phyloP scores from a whole-genome alignment of 2,888 invertebrate species.

The Phymatocera aterrima region DNA sequence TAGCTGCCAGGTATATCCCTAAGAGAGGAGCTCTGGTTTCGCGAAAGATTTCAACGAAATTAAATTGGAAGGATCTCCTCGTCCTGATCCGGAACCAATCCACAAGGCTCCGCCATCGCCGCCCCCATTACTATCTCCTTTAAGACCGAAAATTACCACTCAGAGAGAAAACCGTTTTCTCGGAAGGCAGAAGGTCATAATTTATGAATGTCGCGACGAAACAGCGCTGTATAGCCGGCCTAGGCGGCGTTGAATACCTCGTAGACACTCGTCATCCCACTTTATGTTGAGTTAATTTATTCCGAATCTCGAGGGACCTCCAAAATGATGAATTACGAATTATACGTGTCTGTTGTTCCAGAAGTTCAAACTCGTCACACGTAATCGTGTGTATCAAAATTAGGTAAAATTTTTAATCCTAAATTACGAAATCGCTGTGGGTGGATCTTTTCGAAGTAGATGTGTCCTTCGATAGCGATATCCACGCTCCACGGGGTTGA shows the following conservation, averaged over 20 bases:
- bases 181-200: background rate
- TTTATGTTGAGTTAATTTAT: background rate
- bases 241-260: background rate
- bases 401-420: too few relatives aligned
- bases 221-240: too few relatives aligned
- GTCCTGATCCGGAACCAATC: slow-evolving; percentile 9
- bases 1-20: background rate
- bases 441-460: too few relatives aligned
- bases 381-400: too few relatives aligned
- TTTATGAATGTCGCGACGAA: background rate
- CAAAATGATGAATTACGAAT: too few relatives aligned
- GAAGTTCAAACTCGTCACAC: too few relatives aligned
- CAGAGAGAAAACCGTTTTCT: background rate
- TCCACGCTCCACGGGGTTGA: too few relatives aligned
- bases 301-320: too few relatives aligned
- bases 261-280: background rate
- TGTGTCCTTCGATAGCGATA: too few relatives aligned
- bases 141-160: background rate
- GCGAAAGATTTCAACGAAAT: slow-evolving; percentile 43
- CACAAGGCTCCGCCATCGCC: background rate
- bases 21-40: background rate
- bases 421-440: too few relatives aligned
- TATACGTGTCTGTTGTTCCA: too few relatives aligned
- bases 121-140: background rate
- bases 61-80: slow-evolving; percentile 36